Evolutionary conservation across 2,113 vertebrate species (phyloP), one percentile per base, ranked within the genome.

Genomic region (Anhinga rufa): DNA sequence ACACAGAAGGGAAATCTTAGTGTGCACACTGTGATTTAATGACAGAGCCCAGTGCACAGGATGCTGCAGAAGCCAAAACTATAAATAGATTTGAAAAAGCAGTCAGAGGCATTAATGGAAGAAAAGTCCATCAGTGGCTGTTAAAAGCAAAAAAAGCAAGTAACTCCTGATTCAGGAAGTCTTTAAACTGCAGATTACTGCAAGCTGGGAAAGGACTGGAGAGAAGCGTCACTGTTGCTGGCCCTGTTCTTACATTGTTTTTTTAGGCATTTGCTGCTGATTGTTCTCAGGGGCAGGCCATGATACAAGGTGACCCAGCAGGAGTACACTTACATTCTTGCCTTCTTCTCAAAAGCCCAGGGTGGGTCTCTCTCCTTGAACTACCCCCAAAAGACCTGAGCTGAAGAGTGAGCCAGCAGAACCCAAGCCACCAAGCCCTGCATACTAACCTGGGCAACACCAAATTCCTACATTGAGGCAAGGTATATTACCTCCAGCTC

Each of bases 131-230:
- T 89, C 91, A 79, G 84, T 61, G 85, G 38, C 71, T 93, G 49
- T 91, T 91, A 95, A 94, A 91, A 69, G 72, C 46, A 82, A 85
- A 88, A 90, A 93, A 86, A 80, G 14, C 36, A 85, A 91, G 58
- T 82, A 82, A 96, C 25, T 95, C 60, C 78, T 85, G 84, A 94
- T 76, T 92, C 92, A 92, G 92, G 91, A 96, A 96, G 90, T 86
- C 92, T 96, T 95, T 90, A 95, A 95, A 91, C 66, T 93, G 84
- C 44, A 96, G 87, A 91, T 96, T 90, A 93, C 64, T 93, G 86
- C 91, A 97, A 96, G 83, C 69, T 95, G 81, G 80, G 52, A 64
- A 92, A 76, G 78, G 88, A 89, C 32, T 44, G 48, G 38, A 87
- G 49, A 55, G 61, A 72, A 69, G 36, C 40, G 49, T 58, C 34